Percentiles rank a stretch among this genome's conserved stretches.
Evolutionary conservation across 2,888 invertebrate genomes (phyloP).

Genomic region (Rapana venosa): DNA sequence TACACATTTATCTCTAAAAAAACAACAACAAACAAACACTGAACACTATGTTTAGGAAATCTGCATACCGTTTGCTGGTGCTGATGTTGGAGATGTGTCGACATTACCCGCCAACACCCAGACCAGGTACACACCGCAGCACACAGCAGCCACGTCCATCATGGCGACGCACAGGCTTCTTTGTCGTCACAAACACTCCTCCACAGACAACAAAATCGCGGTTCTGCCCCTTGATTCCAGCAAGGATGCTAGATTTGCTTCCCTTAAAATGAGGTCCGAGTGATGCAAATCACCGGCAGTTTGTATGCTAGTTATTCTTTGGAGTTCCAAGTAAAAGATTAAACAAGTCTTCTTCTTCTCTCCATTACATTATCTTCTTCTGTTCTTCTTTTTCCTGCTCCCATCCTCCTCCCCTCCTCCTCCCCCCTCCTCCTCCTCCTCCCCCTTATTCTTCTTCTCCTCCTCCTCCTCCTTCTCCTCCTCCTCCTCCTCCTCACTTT

Average conservation of each 20-base stretch:
- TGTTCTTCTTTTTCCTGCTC: no score
- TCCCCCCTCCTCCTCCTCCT: no score
- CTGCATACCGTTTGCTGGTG: not conserved
- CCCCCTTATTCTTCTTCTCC: no score
- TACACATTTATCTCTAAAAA: not conserved
- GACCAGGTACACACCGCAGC: not conserved
- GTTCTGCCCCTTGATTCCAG: not conserved
- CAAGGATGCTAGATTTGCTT: not conserved
- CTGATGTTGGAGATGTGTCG: not conserved
- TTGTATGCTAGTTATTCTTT: no score
- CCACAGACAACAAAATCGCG: not conserved
- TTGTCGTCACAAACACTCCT: not conserved
- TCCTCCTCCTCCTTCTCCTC: no score
- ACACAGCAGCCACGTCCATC: not conserved
- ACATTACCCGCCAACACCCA: not conserved
- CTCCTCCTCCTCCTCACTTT: no score
- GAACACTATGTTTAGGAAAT: not conserved
- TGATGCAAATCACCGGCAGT: not conserved
- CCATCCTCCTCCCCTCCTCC: no score
- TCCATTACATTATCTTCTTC: no score
- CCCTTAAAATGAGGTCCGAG: not conserved
- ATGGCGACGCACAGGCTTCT: not conserved
- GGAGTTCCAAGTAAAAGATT: not conserved
- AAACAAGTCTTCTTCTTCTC: no score
- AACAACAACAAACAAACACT: not conserved